Base-by-base conservation (phyloP, 2,797 vertebrate genomes). In the Adelosebastes latens region DNA sequence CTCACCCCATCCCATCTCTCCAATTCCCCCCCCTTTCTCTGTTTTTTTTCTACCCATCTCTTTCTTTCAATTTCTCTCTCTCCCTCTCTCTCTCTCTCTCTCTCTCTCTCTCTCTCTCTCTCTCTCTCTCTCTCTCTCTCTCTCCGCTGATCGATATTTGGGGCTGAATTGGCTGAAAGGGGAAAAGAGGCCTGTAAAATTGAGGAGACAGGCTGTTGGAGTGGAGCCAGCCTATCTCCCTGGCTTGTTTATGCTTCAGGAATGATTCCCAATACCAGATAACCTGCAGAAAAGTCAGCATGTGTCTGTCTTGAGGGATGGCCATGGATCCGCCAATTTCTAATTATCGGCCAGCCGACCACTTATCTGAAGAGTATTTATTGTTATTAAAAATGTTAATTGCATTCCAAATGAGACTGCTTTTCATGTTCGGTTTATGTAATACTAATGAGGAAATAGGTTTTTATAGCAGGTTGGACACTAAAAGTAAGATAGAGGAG, bases 121-220 rank as follows among this genome's bases (percentile, higher is more conserved):
- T 8, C 79, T 14, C 67, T 13, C 70, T 58, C 85, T 67, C 79
- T 13, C 72, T 16, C 68, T 20, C 77, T 63, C 80, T 49, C 81
- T 53, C 67, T 34, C 63, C 20, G 72, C 92, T 87, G 92, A 94
- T 95, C 94, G 91, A 94, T 94, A 94, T 93, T 93, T 92, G 92
- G 93, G 94, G 93, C 93, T 94, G 94, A 95, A 94, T 93, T 94
- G 93, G 94, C 94, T 94, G 94, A 94, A 95, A 94, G 93, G 89
- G 92, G 92, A 90, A 93, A 93, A 90, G 92, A 92, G 89, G 90
- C 86, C 89, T 88, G 93, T 95, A 94, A 90, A 94, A 94, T 92
- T 90, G 92, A 94, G 91, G 91, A 94, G 95, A 95, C 94, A 94
- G 91, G 87, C 88, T 72, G 83, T 89, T 95, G 94, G 95, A 95